Evolutionary conservation across 2,888 invertebrate species (phyloP).

Genomic region (Cataglyphis rosenhaueri): DNA sequence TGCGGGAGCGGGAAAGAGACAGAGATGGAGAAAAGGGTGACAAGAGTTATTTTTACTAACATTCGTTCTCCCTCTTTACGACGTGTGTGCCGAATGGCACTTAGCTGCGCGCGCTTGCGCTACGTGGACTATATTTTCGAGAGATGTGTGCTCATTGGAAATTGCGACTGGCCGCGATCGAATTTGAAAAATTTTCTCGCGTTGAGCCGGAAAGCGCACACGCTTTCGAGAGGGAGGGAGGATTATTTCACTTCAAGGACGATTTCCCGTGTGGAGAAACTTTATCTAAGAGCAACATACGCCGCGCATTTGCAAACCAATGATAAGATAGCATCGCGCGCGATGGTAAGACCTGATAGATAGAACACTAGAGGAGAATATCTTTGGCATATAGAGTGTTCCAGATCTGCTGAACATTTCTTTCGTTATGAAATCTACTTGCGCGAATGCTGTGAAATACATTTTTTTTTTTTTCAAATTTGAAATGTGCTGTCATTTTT

Average conservation of each 20-base stretch:
- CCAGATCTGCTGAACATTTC: background rate
- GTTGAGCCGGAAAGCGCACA: slow-evolving; percentile 39
- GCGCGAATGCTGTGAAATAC: background rate
- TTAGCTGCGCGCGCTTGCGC: slow-evolving; percentile 1
- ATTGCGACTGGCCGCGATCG: slow-evolving; percentile 59
- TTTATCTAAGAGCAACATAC: slow-evolving; percentile 38
- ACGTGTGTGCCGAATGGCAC: slow-evolving; percentile 5
- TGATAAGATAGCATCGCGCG: slow-evolving; percentile 2
- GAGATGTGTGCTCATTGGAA: slow-evolving; percentile 47
- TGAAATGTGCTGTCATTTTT: background rate
- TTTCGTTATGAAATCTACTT: background rate
- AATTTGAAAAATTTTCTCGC: slow-evolving; percentile 62
- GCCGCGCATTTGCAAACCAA: background rate
- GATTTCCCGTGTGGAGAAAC: slow-evolving; percentile 45
- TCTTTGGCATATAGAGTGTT: background rate
- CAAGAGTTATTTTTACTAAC: slow-evolving; percentile 29
- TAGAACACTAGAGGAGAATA: slow-evolving; percentile 5
- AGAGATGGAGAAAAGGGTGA: slow-evolving; percentile 16
- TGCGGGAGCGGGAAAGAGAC: background rate
- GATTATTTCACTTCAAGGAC: slow-evolving; percentile 47
- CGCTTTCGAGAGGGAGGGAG: slow-evolving; percentile 19
- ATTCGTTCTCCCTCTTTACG: background rate
- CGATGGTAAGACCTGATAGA: slow-evolving; percentile 8
- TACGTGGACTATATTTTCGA: slow-evolving; percentile 16
- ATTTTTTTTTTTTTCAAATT: background rate